These are phyloP conservation scores for Mobula hypostoma DNA, from an alignment of 2,113 vertebrate genomes.

Conservation along the genomic window DNA sequence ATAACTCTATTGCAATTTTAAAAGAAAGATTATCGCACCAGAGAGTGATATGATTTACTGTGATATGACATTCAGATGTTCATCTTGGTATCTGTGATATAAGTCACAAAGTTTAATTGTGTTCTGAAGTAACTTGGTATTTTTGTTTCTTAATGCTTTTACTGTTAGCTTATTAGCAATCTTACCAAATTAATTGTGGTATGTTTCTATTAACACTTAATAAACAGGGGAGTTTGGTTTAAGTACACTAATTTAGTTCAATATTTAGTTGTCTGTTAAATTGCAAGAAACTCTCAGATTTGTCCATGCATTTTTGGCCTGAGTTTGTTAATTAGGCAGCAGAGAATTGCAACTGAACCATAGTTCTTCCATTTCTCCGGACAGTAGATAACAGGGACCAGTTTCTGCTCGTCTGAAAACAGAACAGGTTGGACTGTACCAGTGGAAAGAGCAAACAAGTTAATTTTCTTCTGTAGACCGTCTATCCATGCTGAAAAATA, in stretches of 20 bases:
- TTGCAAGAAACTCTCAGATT: not conserved
- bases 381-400: not conserved
- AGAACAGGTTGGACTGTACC: not conserved
- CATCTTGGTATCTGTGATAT: not conserved
- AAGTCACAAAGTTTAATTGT: not conserved
- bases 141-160: not conserved
- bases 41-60: not conserved
- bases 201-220: not conserved
- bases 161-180: not conserved
- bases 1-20: not conserved
- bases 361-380: not conserved
- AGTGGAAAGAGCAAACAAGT: not conserved
- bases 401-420: not conserved
- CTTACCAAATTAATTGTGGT: not conserved
- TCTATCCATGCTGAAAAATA: not conserved
- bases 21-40: not conserved
- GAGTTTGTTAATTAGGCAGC: not conserved
- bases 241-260: too few species aligned
- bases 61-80: not conserved
- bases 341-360: not conserved
- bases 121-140: not conserved
- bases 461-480: not conserved
- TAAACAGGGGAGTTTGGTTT: too few species aligned
- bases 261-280: not conserved
- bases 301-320: not conserved